These are phyloP conservation scores for Tenthredo distinguenda DNA, from an alignment of 2,888 invertebrate species.

Conservation along the genomic window DNA sequence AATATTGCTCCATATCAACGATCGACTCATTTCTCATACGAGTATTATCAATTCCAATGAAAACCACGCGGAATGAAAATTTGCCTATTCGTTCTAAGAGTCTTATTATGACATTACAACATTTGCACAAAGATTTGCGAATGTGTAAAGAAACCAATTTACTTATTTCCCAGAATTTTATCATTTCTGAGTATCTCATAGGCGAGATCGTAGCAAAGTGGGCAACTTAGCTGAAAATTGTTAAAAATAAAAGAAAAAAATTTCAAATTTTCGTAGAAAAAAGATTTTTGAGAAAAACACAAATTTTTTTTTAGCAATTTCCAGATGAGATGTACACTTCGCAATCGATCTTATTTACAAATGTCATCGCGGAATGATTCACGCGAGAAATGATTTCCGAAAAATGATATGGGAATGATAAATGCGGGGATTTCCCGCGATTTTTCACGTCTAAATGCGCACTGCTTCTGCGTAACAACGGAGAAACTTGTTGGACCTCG, in stretches of 20 bases:
- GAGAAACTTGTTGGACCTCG: constrained; percentile 12
- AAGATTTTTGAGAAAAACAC: too few relatives aligned
- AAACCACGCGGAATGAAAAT: not conserved
- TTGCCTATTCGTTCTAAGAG: not conserved
- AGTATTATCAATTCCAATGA: not conserved
- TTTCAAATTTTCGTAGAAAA: too few relatives aligned
- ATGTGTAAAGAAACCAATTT: not conserved
- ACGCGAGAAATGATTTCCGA: not conserved
- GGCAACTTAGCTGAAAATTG: too few relatives aligned
- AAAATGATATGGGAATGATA: not conserved
- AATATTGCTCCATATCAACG: not conserved
- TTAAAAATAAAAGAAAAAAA: too few relatives aligned
- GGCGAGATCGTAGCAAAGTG: too few relatives aligned
- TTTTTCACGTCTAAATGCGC: not conserved
- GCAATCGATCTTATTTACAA: not conserved
- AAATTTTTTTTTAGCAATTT: too few relatives aligned
- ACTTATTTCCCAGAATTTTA: not conserved
- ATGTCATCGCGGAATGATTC: not conserved
- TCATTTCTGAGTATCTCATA: too few relatives aligned
- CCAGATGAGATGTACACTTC: too few relatives aligned
- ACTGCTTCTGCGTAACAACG: not conserved
- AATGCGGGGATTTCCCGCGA: constrained; percentile 23
- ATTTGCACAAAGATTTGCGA: not conserved
- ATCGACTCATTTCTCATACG: not conserved
- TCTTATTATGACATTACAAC: not conserved